Evolutionary conservation across 2,888 invertebrate genomes (phyloP).

Genomic region (Gasteruption jaculator): DNA sequence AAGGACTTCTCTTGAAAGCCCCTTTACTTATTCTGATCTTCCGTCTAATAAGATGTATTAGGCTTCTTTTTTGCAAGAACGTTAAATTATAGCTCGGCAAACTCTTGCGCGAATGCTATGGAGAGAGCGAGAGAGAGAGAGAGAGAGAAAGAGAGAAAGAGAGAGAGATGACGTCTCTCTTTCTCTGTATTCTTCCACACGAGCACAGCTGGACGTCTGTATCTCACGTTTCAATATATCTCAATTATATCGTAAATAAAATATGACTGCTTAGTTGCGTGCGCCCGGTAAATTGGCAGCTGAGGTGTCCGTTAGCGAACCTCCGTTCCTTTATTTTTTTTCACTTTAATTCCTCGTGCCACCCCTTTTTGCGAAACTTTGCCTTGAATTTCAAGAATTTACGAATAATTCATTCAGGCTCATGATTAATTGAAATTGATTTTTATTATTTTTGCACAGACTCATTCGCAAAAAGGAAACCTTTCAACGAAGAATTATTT

Average conservation of each 20-base stretch:
- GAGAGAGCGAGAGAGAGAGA: too few relatives aligned
- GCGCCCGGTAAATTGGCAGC: constrained; percentile 39
- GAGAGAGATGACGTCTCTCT: too few relatives aligned
- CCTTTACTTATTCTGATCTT: constrained; percentile 20
- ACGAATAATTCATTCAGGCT: too few relatives aligned
- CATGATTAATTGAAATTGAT: too few relatives aligned
- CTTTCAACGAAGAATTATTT: too few relatives aligned
- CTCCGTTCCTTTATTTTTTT: constrained; percentile 26
- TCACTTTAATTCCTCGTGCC: too few relatives aligned
- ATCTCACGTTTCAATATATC: constrained; percentile 43
- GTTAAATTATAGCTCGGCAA: constrained; percentile 29
- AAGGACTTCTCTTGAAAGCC: constrained; percentile 9
- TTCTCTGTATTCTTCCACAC: constrained; percentile 24
- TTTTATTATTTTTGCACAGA: too few relatives aligned
- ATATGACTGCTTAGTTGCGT: constrained; percentile 43
- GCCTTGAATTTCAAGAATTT: too few relatives aligned
- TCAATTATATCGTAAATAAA: constrained; percentile 48
- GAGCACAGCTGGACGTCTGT: constrained; percentile 37
- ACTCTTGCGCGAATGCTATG: too few relatives aligned
- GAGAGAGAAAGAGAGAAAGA: too few relatives aligned
- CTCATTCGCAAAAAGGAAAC: too few relatives aligned
- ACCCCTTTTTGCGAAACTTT: too few relatives aligned
- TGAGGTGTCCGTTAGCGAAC: constrained; percentile 34
- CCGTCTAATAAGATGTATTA: constrained; percentile 29
- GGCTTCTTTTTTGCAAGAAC: constrained; percentile 26